A percentile compares a stretch with the other conserved stretches of the same genome.
phyloP scores from a whole-genome alignment of 2,113 vertebrate genomes.

The Dipodomys spectabilis region DNA sequence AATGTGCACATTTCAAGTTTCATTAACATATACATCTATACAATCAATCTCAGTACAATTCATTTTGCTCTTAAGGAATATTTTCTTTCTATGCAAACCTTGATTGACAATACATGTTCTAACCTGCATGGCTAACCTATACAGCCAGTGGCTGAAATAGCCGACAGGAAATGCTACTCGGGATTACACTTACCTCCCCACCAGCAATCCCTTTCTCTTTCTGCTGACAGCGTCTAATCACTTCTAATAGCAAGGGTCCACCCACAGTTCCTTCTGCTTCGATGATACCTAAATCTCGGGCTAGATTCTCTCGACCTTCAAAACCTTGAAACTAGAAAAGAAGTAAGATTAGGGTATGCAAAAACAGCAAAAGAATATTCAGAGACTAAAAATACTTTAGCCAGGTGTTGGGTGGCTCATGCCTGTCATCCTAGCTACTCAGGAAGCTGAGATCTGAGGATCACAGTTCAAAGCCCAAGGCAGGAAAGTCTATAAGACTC shows the following conservation, averaged over 20 bases:
- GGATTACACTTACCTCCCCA: slow-evolving; percentile 85
- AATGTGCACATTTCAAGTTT: not conserved
- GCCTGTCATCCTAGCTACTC: no score
- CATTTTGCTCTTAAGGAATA: not conserved
- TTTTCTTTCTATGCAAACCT: not conserved
- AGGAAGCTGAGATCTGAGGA: no score
- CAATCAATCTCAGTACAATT: not conserved
- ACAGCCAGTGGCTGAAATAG: not conserved
- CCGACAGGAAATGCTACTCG: not conserved
- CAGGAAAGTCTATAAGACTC: no score
- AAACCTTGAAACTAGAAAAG: slow-evolving; percentile 88
- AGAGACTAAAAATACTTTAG: not conserved
- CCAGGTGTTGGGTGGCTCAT: no score
- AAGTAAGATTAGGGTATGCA: not conserved
- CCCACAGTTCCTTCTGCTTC: slow-evolving; percentile 88
- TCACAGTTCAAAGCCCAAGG: no score
- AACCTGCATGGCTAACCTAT: not conserved
- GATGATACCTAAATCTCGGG: slow-evolving; percentile 90
- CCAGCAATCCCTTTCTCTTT: slow-evolving; percentile 75
- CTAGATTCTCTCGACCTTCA: slow-evolving; percentile 91
- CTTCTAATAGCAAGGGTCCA: slow-evolving; percentile 91
- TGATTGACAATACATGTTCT: not conserved
- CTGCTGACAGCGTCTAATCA: slow-evolving; percentile 89
- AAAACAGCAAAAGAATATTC: not conserved
- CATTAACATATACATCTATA: not conserved